A percentile compares a stretch with the other conserved stretches of the same genome.
phyloP scores from a whole-genome alignment of 2,113 vertebrate species.

The Zosterops japonicus region DNA sequence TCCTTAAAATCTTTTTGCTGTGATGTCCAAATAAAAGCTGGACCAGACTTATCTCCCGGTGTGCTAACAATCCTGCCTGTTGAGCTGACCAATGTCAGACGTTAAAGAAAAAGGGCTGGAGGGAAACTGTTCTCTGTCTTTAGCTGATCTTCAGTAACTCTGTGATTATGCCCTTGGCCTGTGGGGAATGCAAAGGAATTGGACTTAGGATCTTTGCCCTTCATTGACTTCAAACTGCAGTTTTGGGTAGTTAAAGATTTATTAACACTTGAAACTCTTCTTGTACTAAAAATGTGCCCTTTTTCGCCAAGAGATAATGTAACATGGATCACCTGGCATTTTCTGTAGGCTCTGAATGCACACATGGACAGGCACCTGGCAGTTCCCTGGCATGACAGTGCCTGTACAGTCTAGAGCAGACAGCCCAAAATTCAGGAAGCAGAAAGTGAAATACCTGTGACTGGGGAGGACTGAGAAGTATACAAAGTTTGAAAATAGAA shows the following conservation, averaged over 20 bases:
- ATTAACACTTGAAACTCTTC: not conserved
- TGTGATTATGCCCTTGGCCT: not conserved
- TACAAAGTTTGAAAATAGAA: not conserved
- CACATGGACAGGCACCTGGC: not conserved
- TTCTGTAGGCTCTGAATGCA: not conserved
- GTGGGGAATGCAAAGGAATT: not conserved
- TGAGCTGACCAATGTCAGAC: not conserved
- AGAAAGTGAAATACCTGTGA: not conserved
- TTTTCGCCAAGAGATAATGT: not conserved
- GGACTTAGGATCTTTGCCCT: not conserved
- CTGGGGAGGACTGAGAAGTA: not conserved
- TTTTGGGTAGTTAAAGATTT: not conserved
- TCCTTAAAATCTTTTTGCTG: constrained; percentile 3
- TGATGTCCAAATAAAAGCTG: not conserved
- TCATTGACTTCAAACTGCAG: not conserved
- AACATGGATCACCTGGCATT: not conserved
- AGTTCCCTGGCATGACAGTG: not conserved
- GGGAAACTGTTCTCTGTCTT: not conserved
- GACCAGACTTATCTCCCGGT: not conserved
- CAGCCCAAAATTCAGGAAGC: not conserved
- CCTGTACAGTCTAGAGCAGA: not conserved
- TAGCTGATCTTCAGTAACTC: not conserved
- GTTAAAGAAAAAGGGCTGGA: not conserved
- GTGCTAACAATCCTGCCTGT: constrained; percentile 32
- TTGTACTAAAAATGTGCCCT: not conserved